Base-by-base conservation (phyloP, 2,888 invertebrate species). In the Orchestes rusci region DNA sequence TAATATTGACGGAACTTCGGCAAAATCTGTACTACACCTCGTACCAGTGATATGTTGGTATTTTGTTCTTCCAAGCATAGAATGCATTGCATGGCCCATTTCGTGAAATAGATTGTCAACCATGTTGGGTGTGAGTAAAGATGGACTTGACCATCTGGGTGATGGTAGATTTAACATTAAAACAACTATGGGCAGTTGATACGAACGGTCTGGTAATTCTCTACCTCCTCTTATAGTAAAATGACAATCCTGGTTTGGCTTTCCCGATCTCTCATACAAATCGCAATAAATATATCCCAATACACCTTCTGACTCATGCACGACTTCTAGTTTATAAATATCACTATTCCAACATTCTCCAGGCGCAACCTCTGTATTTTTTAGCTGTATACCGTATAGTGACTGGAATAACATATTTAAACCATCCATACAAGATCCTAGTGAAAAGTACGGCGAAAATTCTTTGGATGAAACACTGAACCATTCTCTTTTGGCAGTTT, bases 21-120 rank as follows among this genome's bases (percentile, higher is more conserved):
- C 97, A 64, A 99, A 89, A 73, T 99, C 99, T 3, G 97, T 96
- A 53, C 91, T 81, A 65, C 96, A 97, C 43, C 99, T 75, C 1
- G 99, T 99, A 46, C 97, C 96, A 3, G 95, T 87, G 32, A 97
- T 93, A 70, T 99, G 97, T 69, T 99, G 99, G 50, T 95, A 91
- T 48, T 80, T 77, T 0, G 96, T 95, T 51, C 95, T 77, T 2
- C 92, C 99, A 54, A 99, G 70, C 94, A 99, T 96, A 13, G 96
- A 95, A 71, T 99, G 99, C 78, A 97, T 83, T 12, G 97, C 99
- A 72, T 99, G 99, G 0, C 99, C 99, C 84, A 94, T 84, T 74
- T 99, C 97, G 67, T 99, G 99, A 70, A 97, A 97, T 53, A 99
- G 73, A 72, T 96, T 99, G 69, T 97, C 96, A 5, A 96, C 85